Conservation (phyloP, 2,797 vertebrate genomes). For the Sus cebifrons region DNA sequence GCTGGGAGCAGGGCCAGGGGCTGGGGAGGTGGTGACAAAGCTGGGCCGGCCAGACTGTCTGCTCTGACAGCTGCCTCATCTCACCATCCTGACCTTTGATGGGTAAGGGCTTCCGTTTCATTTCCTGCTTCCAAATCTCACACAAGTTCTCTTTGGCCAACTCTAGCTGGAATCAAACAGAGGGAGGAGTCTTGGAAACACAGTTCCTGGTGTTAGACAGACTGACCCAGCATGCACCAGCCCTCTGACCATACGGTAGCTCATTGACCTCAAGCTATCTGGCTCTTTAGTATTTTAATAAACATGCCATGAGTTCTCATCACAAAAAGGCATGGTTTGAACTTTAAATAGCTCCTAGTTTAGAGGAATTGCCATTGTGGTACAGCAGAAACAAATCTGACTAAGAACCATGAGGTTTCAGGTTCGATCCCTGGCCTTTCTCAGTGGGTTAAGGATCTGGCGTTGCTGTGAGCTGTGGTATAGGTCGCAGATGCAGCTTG, state of each 20-base stretch:
- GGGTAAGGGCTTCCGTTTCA: background rate
- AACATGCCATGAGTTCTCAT: conserved; percentile 5
- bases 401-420: too few species aligned
- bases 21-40: too few species aligned
- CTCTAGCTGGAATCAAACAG: background rate
- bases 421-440: too few species aligned
- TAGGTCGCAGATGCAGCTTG: too few species aligned
- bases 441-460: too few species aligned
- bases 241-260: background rate
- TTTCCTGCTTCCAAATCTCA: background rate
- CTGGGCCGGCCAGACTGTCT: rapidly evolving
- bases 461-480: too few species aligned
- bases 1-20: background rate
- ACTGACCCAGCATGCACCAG: background rate
- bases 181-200: background rate
- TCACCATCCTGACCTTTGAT: background rate
- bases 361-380: background rate
- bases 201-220: background rate
- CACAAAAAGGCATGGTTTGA: background rate
- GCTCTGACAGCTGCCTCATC: background rate
- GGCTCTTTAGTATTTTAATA: background rate
- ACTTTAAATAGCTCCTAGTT: background rate
- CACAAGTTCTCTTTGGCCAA: background rate
- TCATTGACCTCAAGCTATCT: background rate
- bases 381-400: too few species aligned